Conservation (phyloP, 2,797 vertebrate species). For the Rhabdophis nuchalis region DNA sequence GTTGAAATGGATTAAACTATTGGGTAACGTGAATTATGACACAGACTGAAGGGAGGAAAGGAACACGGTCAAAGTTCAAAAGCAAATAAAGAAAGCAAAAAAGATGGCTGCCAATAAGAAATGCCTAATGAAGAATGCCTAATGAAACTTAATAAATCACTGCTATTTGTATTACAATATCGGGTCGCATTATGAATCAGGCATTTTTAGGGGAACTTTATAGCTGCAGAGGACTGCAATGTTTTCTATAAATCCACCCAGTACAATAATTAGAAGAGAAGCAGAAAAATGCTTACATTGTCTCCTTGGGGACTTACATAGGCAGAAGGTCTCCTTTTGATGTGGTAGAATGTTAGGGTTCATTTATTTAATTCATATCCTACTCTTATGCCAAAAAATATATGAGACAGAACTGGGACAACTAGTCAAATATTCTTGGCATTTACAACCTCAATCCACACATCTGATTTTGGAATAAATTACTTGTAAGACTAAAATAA, state of each 20-base stretch:
- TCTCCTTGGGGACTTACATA: background rate
- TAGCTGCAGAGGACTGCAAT: background rate
- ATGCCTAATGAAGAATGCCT: no score
- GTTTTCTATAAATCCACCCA: background rate
- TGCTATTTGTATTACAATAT: no score
- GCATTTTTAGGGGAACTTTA: no score
- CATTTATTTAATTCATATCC: background rate
- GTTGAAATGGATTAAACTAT: no score
- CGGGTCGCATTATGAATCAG: no score
- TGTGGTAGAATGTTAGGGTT: background rate
- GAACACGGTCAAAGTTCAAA: no score
- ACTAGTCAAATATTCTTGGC: background rate
- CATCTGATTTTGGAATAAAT: background rate
- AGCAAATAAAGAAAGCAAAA: no score
- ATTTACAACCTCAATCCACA: background rate
- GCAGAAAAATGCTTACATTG: background rate
- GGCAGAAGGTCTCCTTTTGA: background rate
- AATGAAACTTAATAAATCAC: no score
- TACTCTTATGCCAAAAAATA: background rate
- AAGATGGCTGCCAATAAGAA: no score
- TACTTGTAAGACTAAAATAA: background rate
- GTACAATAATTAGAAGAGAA: background rate
- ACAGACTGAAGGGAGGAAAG: no score
- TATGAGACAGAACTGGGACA: background rate
- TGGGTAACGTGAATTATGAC: no score